A percentile compares a stretch with the other conserved stretches of the same genome.
phyloP scores from a whole-genome alignment of 37 sponge, comb jelly and placozoan species.

The Cladorhizidae sp. region DNA sequence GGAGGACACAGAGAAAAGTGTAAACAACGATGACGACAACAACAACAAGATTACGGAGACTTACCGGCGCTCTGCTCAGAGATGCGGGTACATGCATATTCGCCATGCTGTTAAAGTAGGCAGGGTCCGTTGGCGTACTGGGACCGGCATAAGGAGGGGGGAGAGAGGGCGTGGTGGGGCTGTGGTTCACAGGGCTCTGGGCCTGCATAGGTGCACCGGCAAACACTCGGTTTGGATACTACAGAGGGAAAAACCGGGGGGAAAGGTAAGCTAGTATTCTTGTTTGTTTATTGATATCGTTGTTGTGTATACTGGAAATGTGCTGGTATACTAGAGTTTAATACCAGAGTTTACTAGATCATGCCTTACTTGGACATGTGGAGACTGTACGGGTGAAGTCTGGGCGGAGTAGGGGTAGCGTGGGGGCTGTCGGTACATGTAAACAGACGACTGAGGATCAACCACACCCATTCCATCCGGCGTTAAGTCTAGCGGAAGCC shows the following conservation, averaged over 20 bases:
- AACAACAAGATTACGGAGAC: background rate
- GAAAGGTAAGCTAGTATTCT: background rate
- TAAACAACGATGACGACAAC: too few species aligned
- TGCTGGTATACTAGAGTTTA: background rate
- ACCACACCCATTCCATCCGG: background rate
- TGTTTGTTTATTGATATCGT: too few species aligned
- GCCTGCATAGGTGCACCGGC: conserved; percentile 11
- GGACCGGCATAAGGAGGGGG: conserved; percentile 50
- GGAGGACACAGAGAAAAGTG: too few species aligned
- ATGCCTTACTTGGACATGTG: conserved; percentile 24
- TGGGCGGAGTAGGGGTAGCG: conserved; percentile 34
- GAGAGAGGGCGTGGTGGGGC: conserved; percentile 45
- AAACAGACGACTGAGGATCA: conserved; percentile 5
- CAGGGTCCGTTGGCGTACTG: conserved; percentile 44
- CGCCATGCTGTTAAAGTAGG: conserved; percentile 35
- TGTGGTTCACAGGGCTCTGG: conserved; percentile 41
- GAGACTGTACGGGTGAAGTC: conserved; percentile 31
- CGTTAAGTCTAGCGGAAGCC: conserved; percentile 1
- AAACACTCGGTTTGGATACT: conserved; percentile 10
- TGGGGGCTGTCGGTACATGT: conserved; percentile 42
- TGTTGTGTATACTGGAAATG: too few species aligned
- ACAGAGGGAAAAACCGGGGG: background rate
- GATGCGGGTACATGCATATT: conserved; percentile 30
- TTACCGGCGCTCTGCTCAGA: conserved; percentile 5
- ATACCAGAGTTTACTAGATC: background rate